Evolutionary conservation across 2,888 invertebrate species (phyloP).

Genomic region (Tholera decimalis): DNA sequence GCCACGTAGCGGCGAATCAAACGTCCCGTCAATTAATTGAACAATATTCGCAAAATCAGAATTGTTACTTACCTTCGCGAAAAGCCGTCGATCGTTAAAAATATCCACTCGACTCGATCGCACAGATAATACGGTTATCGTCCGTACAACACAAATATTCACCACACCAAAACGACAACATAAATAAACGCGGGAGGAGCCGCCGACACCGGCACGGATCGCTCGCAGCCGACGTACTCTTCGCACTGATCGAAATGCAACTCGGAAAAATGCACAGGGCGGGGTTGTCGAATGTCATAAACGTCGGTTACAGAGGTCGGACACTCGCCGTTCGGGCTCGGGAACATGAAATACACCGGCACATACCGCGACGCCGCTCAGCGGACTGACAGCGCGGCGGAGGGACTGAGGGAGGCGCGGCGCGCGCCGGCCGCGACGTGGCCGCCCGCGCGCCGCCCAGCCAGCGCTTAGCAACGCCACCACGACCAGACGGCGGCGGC

Average conservation of each 20-base stretch:
- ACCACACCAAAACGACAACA: slow-evolving; percentile 91
- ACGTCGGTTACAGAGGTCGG: slow-evolving; percentile 89
- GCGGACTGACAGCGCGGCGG: slow-evolving; percentile 79
- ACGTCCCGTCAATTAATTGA: slow-evolving; percentile 72
- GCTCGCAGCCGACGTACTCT: slow-evolving; percentile 81
- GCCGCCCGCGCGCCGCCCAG: slow-evolving; percentile 56
- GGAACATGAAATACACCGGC: slow-evolving; percentile 76
- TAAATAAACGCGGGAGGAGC: slow-evolving; percentile 88
- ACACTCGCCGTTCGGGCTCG: slow-evolving; percentile 81
- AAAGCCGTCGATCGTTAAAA: slow-evolving; percentile 84
- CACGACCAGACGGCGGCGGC: slow-evolving; percentile 57
- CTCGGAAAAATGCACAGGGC: slow-evolving; percentile 89
- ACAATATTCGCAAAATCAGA: slow-evolving; percentile 74
- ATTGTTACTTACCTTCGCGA: slow-evolving; percentile 86
- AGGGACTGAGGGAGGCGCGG: slow-evolving; percentile 68
- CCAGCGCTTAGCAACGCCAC: slow-evolving; percentile 60
- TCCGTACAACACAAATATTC: slow-evolving; percentile 90
- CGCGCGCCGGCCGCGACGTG: slow-evolving; percentile 70
- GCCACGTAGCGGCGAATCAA: slow-evolving; percentile 85
- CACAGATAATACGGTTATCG: slow-evolving; percentile 91
- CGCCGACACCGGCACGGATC: slow-evolving; percentile 78
- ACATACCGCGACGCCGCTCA: slow-evolving; percentile 82
- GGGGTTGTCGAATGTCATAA: slow-evolving; percentile 90
- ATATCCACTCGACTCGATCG: slow-evolving; percentile 88
- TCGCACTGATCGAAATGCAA: slow-evolving; percentile 87